Evolutionary conservation across 1,140 invertebrate genomes (phyloP).

Genomic region (Listronotus bonariensis): DNA sequence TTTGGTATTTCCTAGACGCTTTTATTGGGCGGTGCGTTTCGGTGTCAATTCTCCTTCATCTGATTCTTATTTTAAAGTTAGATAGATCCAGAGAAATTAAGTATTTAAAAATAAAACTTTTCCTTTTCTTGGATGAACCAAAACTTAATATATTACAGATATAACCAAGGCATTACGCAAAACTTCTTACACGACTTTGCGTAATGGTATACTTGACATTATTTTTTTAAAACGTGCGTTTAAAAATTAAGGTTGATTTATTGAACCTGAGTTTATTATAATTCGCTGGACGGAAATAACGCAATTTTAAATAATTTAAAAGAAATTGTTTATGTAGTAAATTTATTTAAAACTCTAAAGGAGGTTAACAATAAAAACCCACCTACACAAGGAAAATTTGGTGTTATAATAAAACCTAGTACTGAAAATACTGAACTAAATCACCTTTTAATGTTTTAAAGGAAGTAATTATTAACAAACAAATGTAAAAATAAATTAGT

Average conservation of each 20-base stretch:
- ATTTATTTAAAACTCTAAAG: constrained; percentile 21
- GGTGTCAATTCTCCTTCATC: no score
- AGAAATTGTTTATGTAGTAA: constrained; percentile 29
- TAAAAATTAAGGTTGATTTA: constrained; percentile 27
- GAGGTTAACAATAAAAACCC: constrained; percentile 26
- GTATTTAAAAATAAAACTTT: no score
- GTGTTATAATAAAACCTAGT: background rate
- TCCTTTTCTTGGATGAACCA: no score
- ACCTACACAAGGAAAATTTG: constrained; percentile 13
- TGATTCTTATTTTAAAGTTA: no score
- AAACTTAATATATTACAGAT: constrained; percentile 10
- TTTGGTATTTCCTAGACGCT: no score
- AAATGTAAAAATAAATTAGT: no score
- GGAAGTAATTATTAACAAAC: no score
- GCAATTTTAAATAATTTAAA: constrained; percentile 27
- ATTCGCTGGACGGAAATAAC: constrained; percentile 27
- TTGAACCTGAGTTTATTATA: constrained; percentile 22
- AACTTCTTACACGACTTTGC: constrained; percentile 13
- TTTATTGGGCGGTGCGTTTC: no score
- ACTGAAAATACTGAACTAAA: no score
- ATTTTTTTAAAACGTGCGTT: constrained; percentile 24
- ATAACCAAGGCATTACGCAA: constrained; percentile 8
- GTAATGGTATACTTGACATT: constrained; percentile 27
- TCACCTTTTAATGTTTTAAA: no score
- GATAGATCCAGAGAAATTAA: no score